These are phyloP conservation scores for Cryptoblepharus egeriae DNA, from an alignment of 2,797 vertebrate genomes.

Conservation along the genomic window DNA sequence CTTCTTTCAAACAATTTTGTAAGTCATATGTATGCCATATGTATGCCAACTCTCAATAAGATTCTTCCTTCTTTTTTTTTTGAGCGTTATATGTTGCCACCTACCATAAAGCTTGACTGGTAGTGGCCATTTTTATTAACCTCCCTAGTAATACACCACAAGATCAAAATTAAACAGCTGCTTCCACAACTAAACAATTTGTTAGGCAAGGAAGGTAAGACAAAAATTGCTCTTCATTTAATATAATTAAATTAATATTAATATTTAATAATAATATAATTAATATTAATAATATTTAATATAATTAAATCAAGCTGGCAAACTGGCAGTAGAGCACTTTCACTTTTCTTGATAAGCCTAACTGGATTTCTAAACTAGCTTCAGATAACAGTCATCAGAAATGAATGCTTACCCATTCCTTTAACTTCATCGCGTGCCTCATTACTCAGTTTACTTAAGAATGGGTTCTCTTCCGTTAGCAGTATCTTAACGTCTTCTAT, in stretches of 20 bases:
- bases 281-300: too few species aligned
- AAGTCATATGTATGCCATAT: too few species aligned
- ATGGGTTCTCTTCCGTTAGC: conserved; percentile 97
- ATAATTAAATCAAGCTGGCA: too few species aligned
- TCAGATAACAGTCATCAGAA: neutral
- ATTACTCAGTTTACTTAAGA: conserved; percentile 90
- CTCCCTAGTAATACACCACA: neutral
- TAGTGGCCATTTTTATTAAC: neutral
- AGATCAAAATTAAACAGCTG: neutral
- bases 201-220: neutral
- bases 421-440: conserved; percentile 89
- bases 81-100: too few species aligned
- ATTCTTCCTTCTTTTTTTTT: too few species aligned
- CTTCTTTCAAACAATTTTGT: too few species aligned
- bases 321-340: neutral
- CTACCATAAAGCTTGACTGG: neutral
- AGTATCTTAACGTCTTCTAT: conserved; percentile 95
- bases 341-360: neutral
- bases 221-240: neutral
- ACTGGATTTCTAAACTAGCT: neutral
- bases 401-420: conserved; percentile 82
- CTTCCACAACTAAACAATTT: neutral
- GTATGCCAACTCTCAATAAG: too few species aligned
- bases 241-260: too few species aligned
- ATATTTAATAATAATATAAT: too few species aligned